Base-by-base conservation (phyloP, 2,797 vertebrate species). In the Iguana delicatissima region DNA sequence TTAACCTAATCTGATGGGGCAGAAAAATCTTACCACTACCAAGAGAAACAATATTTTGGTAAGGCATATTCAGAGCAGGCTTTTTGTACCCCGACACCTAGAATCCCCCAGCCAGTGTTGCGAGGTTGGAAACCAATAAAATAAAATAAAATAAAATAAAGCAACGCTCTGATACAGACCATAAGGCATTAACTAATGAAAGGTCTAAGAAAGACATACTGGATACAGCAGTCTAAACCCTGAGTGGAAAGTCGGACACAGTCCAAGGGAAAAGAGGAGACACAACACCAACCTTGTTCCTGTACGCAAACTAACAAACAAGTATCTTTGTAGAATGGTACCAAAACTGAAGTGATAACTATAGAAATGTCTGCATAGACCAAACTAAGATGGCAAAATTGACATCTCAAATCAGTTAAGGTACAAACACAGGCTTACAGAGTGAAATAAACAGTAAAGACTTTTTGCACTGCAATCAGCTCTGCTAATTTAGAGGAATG, bases 1-100 rank as follows among this genome's bases (percentile, higher is more conserved):
- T 84, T 91, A 90, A 46, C 10, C 46, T 87, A 59, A 46, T 22
- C 74, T 18, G 74, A 22, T 74, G n/a, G 50, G 72, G 38, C 20
- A 74, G 50, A 57, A 4, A 73, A 59, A 59, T 59, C 16, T 59
- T 20, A 18, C 59, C 59, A 59, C 52, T 52, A 52, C 10, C 52
- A 8, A 64, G 35, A 84, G 6, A 8, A 6, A 1, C 29, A 29
- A 16, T 69, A 84, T 42, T 67, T 46, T 50, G 62, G 62, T 50
- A 8, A 84, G 29, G 64, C 32, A 52, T 50, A 85, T 69, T 42
- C 42, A 50, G 42, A 50, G 9, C 16, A 16, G 32, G 4, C 52
- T 52, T 52, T 52, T 52, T 52, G 10, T 8, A 52, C 10, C 10
- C 52, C 52, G 12, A 10, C 52, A 52, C 52, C 52, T 52, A 12